Base-by-base conservation (phyloP, 2,113 vertebrate species). In the Pogonocichla stellata region DNA sequence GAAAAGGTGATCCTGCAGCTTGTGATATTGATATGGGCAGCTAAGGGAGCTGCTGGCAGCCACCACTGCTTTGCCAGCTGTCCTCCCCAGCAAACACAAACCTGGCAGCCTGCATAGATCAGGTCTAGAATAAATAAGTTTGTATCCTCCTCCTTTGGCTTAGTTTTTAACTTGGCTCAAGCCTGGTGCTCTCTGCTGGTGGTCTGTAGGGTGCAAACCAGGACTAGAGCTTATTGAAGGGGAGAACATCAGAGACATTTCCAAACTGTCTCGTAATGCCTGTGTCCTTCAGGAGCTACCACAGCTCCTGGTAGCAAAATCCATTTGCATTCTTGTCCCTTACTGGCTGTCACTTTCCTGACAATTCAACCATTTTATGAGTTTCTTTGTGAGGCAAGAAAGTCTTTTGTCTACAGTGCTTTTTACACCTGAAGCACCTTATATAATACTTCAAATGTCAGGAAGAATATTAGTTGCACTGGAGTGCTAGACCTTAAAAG, bases 311-410 rank as follows among this genome's bases (percentile, higher is more conserved):
- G n/a, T n/a, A n/a, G n/a, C n/a, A n/a, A 61, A 90, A 92, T 34
- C 57, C 2, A 5, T 93, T 77, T 94, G 16, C 42, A 86, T 94
- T 96, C 79, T 73, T 82, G 29, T 82, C 15, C 24, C 51, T 92
- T 48, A 25, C 71, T 58, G 34, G 5, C 57, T 97, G 73, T 94
- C 64, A 57, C 45, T 90, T 92, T 77, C 50, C 53, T 91, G 91
- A 72, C 48, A 95, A 91, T 93, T 93, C 70, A 96, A 70, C 53
- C 86, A 91, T 90, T 92, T 92, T 75, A 85, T 73, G 67, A 86
- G 50, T 88, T 88, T 78, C 24, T 92, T 86, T 29, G 60, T 92
- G 48, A 85, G 61, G 50, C 29, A 72, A 40, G 60, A 56, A 84
- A 61, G 5, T 51, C 45, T 82, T 88, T 93, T 96, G 61, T 74